These are phyloP conservation scores for Fregata magnificens DNA, from an alignment of 2,113 vertebrate species.

Conservation along the genomic window DNA sequence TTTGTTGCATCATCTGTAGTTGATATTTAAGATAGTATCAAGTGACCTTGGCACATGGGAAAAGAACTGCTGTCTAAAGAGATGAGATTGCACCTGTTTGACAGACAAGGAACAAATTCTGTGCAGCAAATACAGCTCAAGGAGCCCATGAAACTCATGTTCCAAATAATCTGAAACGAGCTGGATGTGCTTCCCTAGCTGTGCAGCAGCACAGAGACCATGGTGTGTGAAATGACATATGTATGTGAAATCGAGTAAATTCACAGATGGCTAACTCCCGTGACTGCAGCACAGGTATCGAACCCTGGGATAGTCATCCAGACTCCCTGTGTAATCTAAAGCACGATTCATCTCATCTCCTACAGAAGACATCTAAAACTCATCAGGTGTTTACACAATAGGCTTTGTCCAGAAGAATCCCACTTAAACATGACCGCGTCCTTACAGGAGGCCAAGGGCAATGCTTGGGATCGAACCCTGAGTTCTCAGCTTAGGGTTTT, in stretches of 20 bases:
- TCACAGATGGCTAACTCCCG: neutral
- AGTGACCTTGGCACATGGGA: neutral
- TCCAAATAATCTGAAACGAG: neutral
- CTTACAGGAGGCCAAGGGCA: neutral
- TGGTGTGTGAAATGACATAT: constrained; percentile 35
- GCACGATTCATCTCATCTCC: neutral
- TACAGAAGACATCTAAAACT: neutral
- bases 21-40: neutral
- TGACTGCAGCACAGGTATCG: neutral
- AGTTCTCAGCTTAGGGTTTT: neutral
- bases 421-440: neutral
- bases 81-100: neutral
- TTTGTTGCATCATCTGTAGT: neutral
- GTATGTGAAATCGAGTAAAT: neutral
- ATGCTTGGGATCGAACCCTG: neutral
- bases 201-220: neutral
- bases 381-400: neutral
- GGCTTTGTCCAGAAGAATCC: neutral
- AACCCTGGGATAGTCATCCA: neutral
- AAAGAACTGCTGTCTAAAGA: neutral
- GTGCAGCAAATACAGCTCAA: neutral
- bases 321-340: neutral
- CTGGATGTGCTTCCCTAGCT: neutral
- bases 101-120: neutral
- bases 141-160: constrained; percentile 8